Evolutionary conservation across 2,888 invertebrate genomes (phyloP).

Genomic region (Leptarthrus brevirostris): DNA sequence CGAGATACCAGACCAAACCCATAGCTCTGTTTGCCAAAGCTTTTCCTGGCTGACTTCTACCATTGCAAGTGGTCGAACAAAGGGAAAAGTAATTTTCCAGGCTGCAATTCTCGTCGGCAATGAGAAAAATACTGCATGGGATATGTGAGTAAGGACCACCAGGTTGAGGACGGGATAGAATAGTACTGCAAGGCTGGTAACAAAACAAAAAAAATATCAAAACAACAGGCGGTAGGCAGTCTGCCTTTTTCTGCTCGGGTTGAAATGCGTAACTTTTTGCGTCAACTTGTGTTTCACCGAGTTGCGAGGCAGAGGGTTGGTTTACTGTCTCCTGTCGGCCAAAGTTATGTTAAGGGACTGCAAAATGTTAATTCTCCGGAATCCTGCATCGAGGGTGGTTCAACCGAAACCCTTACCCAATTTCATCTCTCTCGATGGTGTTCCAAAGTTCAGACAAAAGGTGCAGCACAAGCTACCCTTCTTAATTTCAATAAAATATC

Average conservation of each 20-base stretch:
- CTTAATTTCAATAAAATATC: slow-evolving; percentile 39
- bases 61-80: slow-evolving; percentile 17
- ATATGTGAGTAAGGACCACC: neutral
- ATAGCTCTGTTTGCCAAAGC: neutral
- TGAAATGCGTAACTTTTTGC: slow-evolving; percentile 39
- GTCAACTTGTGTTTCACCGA: slow-evolving; percentile 22
- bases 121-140: neutral
- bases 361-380: slow-evolving; percentile 37
- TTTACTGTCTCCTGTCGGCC: neutral
- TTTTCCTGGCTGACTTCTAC: slow-evolving; percentile 13
- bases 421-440: slow-evolving; percentile 1
- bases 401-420: neutral
- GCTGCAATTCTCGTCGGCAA: slow-evolving; percentile 44
- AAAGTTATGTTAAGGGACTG: slow-evolving; percentile 22
- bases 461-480: slow-evolving; percentile 17
- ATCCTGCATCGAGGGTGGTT: neutral
- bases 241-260: slow-evolving; percentile 18
- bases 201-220: slow-evolving; percentile 10
- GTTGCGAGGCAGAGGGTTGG: neutral
- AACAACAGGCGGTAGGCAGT: slow-evolving; percentile 18
- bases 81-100: slow-evolving; percentile 48
- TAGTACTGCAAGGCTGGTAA: neutral
- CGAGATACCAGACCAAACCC: neutral
- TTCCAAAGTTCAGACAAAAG: slow-evolving; percentile 19
- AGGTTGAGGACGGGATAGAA: neutral